A percentile compares a stretch with the other conserved stretches of the same genome.
These are phyloP conservation scores for Galagoides demidoff DNA, from an alignment of 2,797 vertebrate species.

Conservation along the genomic window DNA sequence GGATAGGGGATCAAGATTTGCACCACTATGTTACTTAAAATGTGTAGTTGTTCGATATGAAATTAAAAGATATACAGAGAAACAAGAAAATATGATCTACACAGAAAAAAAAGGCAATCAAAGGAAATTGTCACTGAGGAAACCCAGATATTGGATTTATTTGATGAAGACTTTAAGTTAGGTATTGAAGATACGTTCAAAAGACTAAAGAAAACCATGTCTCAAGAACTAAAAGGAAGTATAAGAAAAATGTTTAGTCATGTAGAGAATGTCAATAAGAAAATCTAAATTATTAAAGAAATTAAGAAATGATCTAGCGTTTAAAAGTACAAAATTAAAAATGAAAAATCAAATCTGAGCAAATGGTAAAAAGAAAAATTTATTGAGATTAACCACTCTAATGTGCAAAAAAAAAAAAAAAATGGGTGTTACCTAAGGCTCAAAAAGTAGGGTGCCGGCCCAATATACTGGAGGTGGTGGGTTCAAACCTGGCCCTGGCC, in stretches of 20 bases:
- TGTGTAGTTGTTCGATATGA: not conserved
- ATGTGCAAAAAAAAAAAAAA: not conserved
- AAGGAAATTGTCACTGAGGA: not conserved
- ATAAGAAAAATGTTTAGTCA: not conserved
- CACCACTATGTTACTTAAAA: not conserved
- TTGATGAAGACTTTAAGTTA: not conserved
- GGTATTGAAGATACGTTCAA: not conserved
- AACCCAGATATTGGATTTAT: not conserved
- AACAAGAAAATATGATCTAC: not conserved
- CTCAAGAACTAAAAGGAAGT: not conserved
- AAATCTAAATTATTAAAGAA: not conserved
- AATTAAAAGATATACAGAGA: not conserved
- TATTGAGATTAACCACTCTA: not conserved
- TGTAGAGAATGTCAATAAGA: not conserved
- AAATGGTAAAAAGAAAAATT: not conserved
- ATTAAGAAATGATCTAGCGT: not conserved
- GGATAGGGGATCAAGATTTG: not conserved
- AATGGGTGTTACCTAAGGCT: too few relatives aligned
- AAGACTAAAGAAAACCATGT: not conserved
- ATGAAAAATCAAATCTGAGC: not conserved
- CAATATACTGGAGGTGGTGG: too few relatives aligned
- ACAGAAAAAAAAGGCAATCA: not conserved
- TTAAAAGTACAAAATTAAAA: not conserved
- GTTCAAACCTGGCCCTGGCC: too few relatives aligned
- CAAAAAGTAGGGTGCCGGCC: too few relatives aligned